Base-by-base conservation (phyloP, 2,888 invertebrate genomes). In the Dryocosmus kuriphilus region DNA sequence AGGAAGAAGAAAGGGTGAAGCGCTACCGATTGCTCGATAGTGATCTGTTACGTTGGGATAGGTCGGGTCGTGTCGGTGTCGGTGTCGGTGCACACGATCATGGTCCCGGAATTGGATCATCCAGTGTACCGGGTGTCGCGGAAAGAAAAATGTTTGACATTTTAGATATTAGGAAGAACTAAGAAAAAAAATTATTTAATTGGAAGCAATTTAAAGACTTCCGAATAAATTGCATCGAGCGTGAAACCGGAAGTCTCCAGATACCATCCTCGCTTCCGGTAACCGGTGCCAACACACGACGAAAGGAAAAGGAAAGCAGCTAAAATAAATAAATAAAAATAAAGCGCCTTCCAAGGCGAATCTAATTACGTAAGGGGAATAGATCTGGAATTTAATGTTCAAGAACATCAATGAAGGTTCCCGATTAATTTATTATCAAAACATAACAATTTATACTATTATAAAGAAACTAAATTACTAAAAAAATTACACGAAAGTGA, bases 31-130 rank as follows among this genome's bases (percentile, higher is more conserved):
- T 84, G 84, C 83, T 86, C 87, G 89, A 89, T 89, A 89, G 88
- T 88, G 87, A 88, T 89, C 89, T 86, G 87, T 86, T 89, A 88
- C 85, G 87, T 90, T 90, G 88, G 86, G 89, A 89, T 90, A 90
- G 90, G 90, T 90, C 89, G 84, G 80, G 82, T 80, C 82, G 84
- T 11, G 57, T 51, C 6, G 11, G 38, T 38, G 75, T 79, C 77
- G 78, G 81, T 84, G 84, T 84, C 84, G 79, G 80, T 81, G 83
- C 81, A 83, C 84, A 85, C 85, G 84, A 85, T 24, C 41, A 85
- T 84, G 81, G 83, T 82, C 84, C 84, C 84, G 85, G 87, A 90
- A 90, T 89, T 89, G 89, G 88, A 89, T 88, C 89, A 88, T 87
- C 85, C 88, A 79, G 80, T 86, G 82, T 89, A 89, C 86, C 87